Evolutionary conservation across 2,113 vertebrate species (phyloP), one percentile per base, ranked within the genome.

Genomic region (Stigmatopora nigra): DNA sequence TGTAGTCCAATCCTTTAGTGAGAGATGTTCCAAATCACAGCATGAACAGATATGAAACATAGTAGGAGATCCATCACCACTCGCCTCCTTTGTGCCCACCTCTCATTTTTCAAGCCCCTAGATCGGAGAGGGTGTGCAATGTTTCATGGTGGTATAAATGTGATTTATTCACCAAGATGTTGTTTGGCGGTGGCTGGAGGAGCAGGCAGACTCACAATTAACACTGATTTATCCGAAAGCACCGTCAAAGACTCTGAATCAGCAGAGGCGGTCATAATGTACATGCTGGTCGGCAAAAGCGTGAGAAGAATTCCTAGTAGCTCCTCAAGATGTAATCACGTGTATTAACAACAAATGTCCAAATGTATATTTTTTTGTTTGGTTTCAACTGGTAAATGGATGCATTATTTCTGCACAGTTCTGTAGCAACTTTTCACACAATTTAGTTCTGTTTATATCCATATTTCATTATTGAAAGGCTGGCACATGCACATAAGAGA

Each of bases 151-250:
- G 75, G 77, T 81, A 31, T 31, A 75, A 83, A 85, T 71, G 78
- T 86, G 83, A 86, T 86, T 84, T 83, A 83, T 87, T 74, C 75
- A 52, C 60, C 64, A 51, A 76, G 73, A 74, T 55, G 70, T 75
- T 76, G 70, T 74, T 67, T 65, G 69, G 48, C 68, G 68, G 68
- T 76, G 73, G 70, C 72, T 67, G 65, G 22, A 56, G 65, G 49
- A 79, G 64, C 74, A 61, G 71, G 72, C 76, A 66, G 67, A 67
- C 73, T 73, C 56, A 74, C 79, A 82, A 80, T 82, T 84, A 81
- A 64, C 47, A 17, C 76, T 63, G 72, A 83, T 83, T 78, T 75
- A 83, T 82, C 22, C 55, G 52, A 62, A 6, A 67, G 59, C 68
- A 61, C 53, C 57, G 51, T 63, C 64, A 62, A 64, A 66, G 55